Base-by-base conservation (phyloP, 2,113 vertebrate genomes). In the Bos indicus region DNA sequence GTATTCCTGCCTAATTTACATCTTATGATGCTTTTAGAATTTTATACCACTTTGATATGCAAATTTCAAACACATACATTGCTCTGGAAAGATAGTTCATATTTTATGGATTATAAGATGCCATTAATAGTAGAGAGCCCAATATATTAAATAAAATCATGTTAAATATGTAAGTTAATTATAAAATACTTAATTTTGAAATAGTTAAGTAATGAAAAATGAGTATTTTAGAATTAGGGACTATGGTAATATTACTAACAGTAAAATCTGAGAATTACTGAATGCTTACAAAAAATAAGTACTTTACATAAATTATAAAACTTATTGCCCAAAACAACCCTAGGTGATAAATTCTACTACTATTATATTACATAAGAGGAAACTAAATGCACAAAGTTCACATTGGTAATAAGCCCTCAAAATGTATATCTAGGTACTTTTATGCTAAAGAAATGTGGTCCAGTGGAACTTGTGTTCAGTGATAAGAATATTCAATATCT, bases 61-160 rank as follows among this genome's bases (percentile, higher is more conserved):
- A 96, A 62, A 96, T 86, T 43, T 81, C 5, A 91, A 36, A 48
- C 13, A 51, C 36, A 54, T 78, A 4, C 14, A 87, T 94, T 94
- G 52, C 67, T 85, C 59, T 81, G 30, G 28, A 48, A 62, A 92
- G 62, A 52, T 71, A 86, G 52, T 90, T 94, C 15, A 62, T 89
- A 87, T 89, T 92, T 96, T 82, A 85, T 84, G 92, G 40, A 81
- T 82, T 81, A 48, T 80, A 59, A 92, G 56, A 60, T 92, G 67
- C 3, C 21, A 74, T 96, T 81, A 89, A 48, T 92, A 60, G 21
- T 80, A 25, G 1, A 92, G 4, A 81, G 90, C 6, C 17, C 52
- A 86, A 90, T 51, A 62, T 67, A 67, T 90, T 86, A 71, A 94
- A 62, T 91, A 87, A 87, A 64, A 30, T 17, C 51, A 89, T 4